Base-by-base conservation (phyloP, 2,797 vertebrate species). In the Eutrigla gurnardus region DNA sequence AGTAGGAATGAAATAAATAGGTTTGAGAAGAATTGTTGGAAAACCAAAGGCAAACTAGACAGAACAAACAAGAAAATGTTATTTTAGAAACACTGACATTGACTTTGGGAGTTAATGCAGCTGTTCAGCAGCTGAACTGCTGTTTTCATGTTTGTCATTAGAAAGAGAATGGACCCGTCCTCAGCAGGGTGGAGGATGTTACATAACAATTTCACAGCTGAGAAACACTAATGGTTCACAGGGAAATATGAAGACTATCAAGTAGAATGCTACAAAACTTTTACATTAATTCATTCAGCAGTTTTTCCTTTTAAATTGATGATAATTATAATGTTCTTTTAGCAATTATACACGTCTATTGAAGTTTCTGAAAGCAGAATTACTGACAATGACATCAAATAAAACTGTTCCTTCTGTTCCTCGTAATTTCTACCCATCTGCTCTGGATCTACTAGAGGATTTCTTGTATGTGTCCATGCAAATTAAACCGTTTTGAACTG, bases 401-500 rank as follows among this genome's bases (percentile, higher is more conserved):
- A 62, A 36, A 67, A 45, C 39, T 5, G 0, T 18, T 15, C 18
- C 42, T 60, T 60, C 9, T 55, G 55, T n/a, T 33, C 40, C n/a
- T 67, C 36, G 8, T 7, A 17, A 13, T n/a, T 74, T 60, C 17
- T 33, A 5, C 43, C 36, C 45, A 43, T 42, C 32, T 45, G 13
- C 3, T 4, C 33, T 4, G 4, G 47, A 49, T 25, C 25, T 25
- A 25, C 25, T 25, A 25, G 25, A 25, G 25, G 25, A 25, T 25
- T 25, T 25, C 25, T 25, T 25, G 5, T 32, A 36, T 17, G 10
- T 35, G 6, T 39, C 15, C 0, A 3, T 61, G 5, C 10, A 42
- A 58, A 63, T 76, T 9, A 46, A 43, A 15, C n/a, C 63, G 53
- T 52, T 60, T 25, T 33, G 49, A 47, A 33, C 9, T 32, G 37